Evolutionary conservation across 2,113 vertebrate species (phyloP).

Genomic region (Corythoichthys intestinalis): DNA sequence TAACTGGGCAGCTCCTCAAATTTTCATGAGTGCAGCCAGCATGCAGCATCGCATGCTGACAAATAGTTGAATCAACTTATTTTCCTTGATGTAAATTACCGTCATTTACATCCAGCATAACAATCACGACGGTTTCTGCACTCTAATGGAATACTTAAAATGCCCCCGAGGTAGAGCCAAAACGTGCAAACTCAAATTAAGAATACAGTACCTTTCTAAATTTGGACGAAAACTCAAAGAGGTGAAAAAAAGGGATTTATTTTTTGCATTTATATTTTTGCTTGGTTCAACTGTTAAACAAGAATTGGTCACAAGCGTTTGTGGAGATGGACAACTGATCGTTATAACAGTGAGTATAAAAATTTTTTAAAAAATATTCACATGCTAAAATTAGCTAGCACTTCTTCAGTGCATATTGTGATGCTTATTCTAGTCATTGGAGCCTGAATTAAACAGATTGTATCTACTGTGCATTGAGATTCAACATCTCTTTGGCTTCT

Average conservation of each 20-base stretch:
- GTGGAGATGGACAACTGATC: too few species aligned
- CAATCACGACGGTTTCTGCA: constrained; percentile 11
- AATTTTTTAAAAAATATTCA: too few species aligned
- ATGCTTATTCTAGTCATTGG: too few species aligned
- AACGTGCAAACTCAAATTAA: not conserved
- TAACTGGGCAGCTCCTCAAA: constrained; percentile 37
- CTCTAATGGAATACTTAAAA: constrained; percentile 22
- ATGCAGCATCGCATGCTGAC: constrained; percentile 24
- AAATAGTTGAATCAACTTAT: constrained; percentile 38
- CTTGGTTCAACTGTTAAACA: too few species aligned
- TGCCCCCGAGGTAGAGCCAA: not conserved
- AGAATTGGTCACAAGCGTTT: too few species aligned
- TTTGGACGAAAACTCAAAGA: not conserved
- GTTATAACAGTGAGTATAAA: too few species aligned
- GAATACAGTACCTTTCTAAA: not conserved
- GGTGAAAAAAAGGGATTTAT: not conserved
- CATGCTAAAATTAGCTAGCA: too few species aligned
- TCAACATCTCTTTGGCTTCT: too few species aligned
- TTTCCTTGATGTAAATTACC: constrained; percentile 36
- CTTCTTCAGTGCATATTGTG: too few species aligned
- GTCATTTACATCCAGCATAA: constrained; percentile 4
- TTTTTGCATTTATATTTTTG: not conserved
- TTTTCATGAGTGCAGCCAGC: constrained; percentile 35
- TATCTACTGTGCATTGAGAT: too few species aligned
- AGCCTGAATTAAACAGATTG: too few species aligned